These are phyloP conservation scores for Rhinatrema bivittatum DNA, from an alignment of 2,797 vertebrate species.

Conservation along the genomic window DNA sequence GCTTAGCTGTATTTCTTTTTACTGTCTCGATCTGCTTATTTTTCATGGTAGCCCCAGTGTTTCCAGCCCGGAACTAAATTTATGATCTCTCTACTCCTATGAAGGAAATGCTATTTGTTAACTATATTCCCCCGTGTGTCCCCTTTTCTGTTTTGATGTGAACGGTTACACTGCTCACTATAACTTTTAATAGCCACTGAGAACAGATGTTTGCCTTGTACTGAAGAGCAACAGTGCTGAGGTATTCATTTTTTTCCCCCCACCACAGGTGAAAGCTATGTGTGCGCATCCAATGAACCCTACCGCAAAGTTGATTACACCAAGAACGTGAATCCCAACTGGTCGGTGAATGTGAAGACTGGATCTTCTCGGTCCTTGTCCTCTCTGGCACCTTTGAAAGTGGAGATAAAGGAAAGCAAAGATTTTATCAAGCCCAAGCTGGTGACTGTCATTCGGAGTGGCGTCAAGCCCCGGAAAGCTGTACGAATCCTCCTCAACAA, in stretches of 20 bases:
- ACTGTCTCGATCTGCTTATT: too few relatives aligned
- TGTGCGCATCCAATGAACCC: conserved; percentile 90
- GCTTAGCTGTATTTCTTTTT: too few relatives aligned
- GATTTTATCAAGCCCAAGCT: conserved; percentile 96
- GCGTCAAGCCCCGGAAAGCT: conserved; percentile 92
- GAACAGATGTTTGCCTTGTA: too few relatives aligned
- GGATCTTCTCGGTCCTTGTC: conserved; percentile 70
- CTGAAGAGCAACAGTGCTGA: too few relatives aligned
- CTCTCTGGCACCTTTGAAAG: conserved; percentile 59
- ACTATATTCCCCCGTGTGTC: too few relatives aligned
- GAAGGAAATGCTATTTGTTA: too few relatives aligned
- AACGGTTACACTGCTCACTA: too few relatives aligned
- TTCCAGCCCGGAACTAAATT: too few relatives aligned
- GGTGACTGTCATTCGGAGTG: conserved; percentile 93
- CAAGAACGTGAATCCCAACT: conserved; percentile 93
- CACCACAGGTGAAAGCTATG: conserved; percentile 86
- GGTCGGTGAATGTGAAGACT: conserved; percentile 83
- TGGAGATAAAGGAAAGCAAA: conserved; percentile 77
- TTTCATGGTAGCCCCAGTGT: too few relatives aligned
- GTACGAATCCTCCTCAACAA: conserved; percentile 94
- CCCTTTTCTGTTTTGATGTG: too few relatives aligned
- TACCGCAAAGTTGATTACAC: conserved; percentile 89
- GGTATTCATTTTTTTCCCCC: background rate
- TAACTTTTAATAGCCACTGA: too few relatives aligned
- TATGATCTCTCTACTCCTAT: too few relatives aligned